Evolutionary conservation across 1,140 invertebrate species (phyloP), one percentile per base, ranked within the genome.

Genomic region (Atopsyche davidsoni): DNA sequence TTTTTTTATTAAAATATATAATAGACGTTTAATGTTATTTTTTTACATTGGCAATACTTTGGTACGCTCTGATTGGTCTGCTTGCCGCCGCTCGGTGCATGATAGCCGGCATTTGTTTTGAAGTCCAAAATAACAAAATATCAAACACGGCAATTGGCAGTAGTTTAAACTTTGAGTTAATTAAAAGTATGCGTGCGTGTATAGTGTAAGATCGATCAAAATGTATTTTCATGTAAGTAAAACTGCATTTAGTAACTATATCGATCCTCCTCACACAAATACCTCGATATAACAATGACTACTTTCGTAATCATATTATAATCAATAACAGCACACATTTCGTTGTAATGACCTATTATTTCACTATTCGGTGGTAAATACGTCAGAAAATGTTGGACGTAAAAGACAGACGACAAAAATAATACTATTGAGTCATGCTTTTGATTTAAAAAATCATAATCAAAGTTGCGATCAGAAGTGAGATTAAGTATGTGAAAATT

Each of bases 341-440:
- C 13, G 3, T 23, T 22, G 1, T n/a, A 53, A 45, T 44, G 38
- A 32, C 21, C 21, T 16, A 14, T 42, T 32, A 19, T 56, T 38
- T 9, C 24, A 11, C 21, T 53, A 43, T 42, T 63, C 72, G 71
- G 68, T 73, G 46, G 67, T 70, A 46, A 72, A 73, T 57, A 70
- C 70, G 19, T 69, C 70, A 13, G 46, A 25, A 25, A 2, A 32
- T 23, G 10, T 64, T 73, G 51, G 66, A 64, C 48, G 57, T 67
- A 21, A 63, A 64, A 61, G 64, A 51, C 41, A 46, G 60, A 32
- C 57, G 64, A 3, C 61, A 61, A 17, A 62, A 64, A 13, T n/a
- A n/a, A 22, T 44, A 22, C 7, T 18, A 25, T 34, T 18, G 11
- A 17, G 32, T 18, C 28, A n/a, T 32, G 21, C 3, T 18, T 50